Evolutionary conservation across 2,888 invertebrate species (phyloP).

Genomic region (Nomada ferruginata): DNA sequence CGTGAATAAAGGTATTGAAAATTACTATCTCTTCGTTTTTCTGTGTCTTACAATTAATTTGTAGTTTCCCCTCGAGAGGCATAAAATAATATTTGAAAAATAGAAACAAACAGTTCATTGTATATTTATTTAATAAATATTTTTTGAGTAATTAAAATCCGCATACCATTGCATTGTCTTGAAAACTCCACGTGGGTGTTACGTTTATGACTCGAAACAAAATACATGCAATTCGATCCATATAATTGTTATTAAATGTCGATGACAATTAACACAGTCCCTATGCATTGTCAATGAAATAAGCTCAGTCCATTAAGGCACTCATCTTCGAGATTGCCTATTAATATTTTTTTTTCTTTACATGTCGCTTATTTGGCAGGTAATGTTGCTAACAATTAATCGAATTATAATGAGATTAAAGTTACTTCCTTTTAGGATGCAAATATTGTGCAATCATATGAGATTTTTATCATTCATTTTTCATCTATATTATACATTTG

Average conservation of each 20-base stretch:
- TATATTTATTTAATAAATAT: conserved; percentile 31
- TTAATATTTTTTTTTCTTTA: conserved; percentile 29
- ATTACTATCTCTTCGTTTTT: not conserved
- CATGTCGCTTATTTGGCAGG: conserved; percentile 25
- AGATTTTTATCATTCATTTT: conserved; percentile 7
- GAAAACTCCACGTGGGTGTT: not conserved
- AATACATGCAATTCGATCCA: not conserved
- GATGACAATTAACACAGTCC: too few relatives aligned
- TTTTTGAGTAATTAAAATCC: conserved; percentile 10
- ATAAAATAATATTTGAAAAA: not conserved
- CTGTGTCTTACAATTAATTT: not conserved
- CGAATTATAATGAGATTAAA: conserved; percentile 7
- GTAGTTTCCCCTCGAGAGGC: not conserved
- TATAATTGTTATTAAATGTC: not conserved
- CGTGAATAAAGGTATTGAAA: conserved; percentile 12
- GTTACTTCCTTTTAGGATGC: conserved; percentile 16
- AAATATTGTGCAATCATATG: conserved; percentile 11
- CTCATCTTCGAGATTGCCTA: conserved; percentile 62
- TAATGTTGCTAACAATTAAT: conserved; percentile 14
- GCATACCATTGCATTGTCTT: conserved; percentile 4
- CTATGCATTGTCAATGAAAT: conserved; percentile 33
- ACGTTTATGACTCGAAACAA: not conserved
- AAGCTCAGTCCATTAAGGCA: conserved; percentile 64
- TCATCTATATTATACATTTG: conserved; percentile 19
- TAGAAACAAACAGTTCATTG: not conserved